phyloP scores from a whole-genome alignment of 2,797 vertebrate genomes.

The Vespertilio murinus region DNA sequence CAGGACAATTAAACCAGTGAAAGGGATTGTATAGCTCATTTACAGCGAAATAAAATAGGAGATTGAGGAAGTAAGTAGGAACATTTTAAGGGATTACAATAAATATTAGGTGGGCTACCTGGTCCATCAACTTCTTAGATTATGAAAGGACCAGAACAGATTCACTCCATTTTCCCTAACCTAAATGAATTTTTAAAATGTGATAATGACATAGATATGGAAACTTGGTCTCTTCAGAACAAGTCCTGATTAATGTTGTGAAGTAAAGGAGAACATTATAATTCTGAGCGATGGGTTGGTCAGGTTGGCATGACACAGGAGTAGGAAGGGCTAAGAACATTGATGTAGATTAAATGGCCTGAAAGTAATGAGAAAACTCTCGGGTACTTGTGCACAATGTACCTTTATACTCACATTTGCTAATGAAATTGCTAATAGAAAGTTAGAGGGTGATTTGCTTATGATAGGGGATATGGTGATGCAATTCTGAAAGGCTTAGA shows the following conservation, averaged over 20 bases:
- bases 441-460: neutral
- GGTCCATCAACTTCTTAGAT: neutral
- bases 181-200: neutral
- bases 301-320: neutral
- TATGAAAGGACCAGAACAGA: neutral
- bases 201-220: neutral
- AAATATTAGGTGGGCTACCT: neutral
- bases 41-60: neutral
- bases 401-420: neutral
- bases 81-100: neutral
- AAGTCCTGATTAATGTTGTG: neutral
- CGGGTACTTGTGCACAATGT: neutral
- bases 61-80: neutral
- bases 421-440: neutral
- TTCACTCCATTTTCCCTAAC: neutral
- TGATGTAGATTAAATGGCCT: neutral
- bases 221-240: neutral
- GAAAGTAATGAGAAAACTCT: neutral
- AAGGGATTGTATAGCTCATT: neutral
- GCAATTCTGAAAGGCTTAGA: neutral
- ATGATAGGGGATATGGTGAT: neutral
- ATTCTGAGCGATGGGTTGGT: neutral
- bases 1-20: neutral
- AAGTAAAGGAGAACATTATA: neutral
- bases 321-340: neutral